Percentiles rank a stretch among this genome's conserved stretches.
Conservation (phyloP, 2,797 vertebrate genomes). For the Meda fulgida region DNA sequence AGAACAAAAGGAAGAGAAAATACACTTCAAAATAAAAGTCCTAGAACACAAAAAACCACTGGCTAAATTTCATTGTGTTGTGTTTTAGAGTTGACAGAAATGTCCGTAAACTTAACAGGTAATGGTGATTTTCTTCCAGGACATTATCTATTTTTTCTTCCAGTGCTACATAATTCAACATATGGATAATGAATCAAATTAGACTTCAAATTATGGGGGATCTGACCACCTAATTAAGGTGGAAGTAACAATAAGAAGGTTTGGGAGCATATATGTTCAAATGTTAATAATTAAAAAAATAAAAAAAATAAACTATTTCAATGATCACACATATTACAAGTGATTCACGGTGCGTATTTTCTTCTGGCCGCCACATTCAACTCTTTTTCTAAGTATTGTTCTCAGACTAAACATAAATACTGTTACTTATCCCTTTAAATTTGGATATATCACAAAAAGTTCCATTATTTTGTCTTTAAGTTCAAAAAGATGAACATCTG, state of each 20-base stretch:
- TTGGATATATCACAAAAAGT: not conserved
- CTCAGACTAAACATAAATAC: not conserved
- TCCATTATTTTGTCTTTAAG: not conserved
- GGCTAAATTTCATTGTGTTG: no score
- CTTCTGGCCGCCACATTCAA: not conserved
- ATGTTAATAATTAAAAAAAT: not conserved
- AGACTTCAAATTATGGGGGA: not conserved
- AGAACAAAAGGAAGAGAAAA: no score
- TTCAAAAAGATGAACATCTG: not conserved
- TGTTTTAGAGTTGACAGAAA: no score
- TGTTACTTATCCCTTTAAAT: not conserved
- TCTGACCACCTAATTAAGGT: not conserved
- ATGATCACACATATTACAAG: not conserved
- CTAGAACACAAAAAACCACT: no score
- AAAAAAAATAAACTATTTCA: no score
- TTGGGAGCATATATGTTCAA: not conserved
- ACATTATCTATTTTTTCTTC: no score
- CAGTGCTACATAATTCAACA: not conserved
- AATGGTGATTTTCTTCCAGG: no score
- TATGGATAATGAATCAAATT: not conserved
- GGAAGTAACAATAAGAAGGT: not conserved
- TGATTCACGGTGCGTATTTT: not conserved
- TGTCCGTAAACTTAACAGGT: not conserved
- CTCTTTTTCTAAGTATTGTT: not conserved
- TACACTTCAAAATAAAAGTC: no score